A percentile compares a stretch with the other conserved stretches of the same genome.
phyloP scores from a whole-genome alignment of 1,140 invertebrate species.

The Drosophila grimshawi region DNA sequence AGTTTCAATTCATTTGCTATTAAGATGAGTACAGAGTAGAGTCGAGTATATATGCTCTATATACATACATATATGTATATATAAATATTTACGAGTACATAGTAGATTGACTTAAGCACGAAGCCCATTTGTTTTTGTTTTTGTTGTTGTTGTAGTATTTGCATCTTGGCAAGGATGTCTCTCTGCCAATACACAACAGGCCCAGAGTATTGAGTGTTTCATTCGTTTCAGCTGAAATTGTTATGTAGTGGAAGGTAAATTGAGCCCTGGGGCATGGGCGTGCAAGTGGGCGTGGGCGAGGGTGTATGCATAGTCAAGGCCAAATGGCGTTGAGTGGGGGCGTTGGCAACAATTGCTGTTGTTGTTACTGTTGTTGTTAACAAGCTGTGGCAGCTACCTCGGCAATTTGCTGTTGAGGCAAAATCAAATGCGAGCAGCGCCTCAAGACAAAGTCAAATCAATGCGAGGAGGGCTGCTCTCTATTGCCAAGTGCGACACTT shows the following conservation, averaged over 20 bases:
- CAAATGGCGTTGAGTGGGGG: slow-evolving; percentile 54
- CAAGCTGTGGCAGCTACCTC: slow-evolving; percentile 40
- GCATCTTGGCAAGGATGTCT: slow-evolving; percentile 34
- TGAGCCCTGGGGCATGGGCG: slow-evolving; percentile 20
- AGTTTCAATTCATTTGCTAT: slow-evolving; percentile 45
- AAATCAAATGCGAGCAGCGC: slow-evolving; percentile 43
- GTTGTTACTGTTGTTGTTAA: slow-evolving; percentile 38
- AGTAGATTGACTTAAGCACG: slow-evolving; percentile 1
- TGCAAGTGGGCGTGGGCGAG: slow-evolving; percentile 1
- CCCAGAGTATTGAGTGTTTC: slow-evolving; percentile 39
- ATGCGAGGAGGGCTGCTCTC: slow-evolving; percentile 3
- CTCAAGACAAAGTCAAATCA: slow-evolving; percentile 36
- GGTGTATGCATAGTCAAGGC: slow-evolving; percentile 26
- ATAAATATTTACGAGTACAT: slow-evolving; percentile 4
- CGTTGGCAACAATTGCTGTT: slow-evolving; percentile 30
- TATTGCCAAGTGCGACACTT: slow-evolving; percentile 16
- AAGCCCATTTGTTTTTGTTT: slow-evolving; percentile 20
- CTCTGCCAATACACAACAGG: slow-evolving; percentile 16
- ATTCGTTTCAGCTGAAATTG: slow-evolving; percentile 29
- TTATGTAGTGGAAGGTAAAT: slow-evolving; percentile 10
- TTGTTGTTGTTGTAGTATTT: slow-evolving; percentile 19
- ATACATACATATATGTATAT: background rate
- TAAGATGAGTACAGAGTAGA: slow-evolving; percentile 31
- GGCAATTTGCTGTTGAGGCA: slow-evolving; percentile 31
- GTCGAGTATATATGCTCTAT: background rate